Conservation (phyloP, 2,113 vertebrate genomes). For the Actenoides hombroni region DNA sequence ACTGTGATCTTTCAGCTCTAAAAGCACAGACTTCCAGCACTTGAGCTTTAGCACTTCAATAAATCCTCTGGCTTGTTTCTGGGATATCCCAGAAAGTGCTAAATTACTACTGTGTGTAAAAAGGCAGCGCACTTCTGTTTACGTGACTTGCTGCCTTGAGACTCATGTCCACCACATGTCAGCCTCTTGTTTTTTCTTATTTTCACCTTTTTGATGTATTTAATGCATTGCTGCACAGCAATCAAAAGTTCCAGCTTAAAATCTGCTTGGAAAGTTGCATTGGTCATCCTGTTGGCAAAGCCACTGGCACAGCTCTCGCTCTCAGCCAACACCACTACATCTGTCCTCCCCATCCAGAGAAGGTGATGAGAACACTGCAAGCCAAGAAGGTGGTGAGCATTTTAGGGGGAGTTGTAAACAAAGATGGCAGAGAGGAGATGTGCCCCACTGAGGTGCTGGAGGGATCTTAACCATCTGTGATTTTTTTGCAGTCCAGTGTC, state of each 20-base stretch:
- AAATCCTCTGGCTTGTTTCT: not conserved
- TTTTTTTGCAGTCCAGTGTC: not conserved
- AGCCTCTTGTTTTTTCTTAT: not conserved
- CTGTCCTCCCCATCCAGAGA: not conserved
- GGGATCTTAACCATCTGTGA: not conserved
- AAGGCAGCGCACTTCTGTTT: not conserved
- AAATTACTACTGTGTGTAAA: not conserved
- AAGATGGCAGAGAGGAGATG: not conserved
- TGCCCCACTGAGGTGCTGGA: not conserved
- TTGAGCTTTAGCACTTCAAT: not conserved
- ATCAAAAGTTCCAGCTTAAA: not conserved
- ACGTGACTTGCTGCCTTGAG: not conserved
- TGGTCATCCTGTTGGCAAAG: constrained; percentile 71
- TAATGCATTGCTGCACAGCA: not conserved
- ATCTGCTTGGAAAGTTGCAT: constrained; percentile 51
- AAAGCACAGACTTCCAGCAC: not conserved
- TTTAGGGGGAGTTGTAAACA: not conserved
- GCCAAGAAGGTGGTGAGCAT: not conserved
- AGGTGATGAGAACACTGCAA: constrained; percentile 27
- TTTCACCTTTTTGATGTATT: not conserved
- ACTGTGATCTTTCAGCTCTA: not conserved
- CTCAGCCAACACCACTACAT: not conserved
- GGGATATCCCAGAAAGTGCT: not conserved
- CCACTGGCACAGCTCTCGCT: not conserved
- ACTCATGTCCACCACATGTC: not conserved